Conservation (phyloP, 1,140 invertebrate species). For the Leptinotarsa texana region DNA sequence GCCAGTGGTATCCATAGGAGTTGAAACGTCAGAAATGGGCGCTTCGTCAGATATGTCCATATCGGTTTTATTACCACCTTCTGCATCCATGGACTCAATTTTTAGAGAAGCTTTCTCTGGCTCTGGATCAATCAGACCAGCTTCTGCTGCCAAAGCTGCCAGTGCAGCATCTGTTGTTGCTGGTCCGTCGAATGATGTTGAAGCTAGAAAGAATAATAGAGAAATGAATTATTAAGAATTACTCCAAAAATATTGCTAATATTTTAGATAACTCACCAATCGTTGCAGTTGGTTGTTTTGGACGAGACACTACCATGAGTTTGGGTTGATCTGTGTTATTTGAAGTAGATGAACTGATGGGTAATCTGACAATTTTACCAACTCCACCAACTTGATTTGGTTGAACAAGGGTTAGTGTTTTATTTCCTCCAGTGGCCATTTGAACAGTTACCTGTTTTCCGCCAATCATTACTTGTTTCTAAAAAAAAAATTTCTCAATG, state of each 20-base stretch:
- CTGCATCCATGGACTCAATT: constrained; percentile 20
- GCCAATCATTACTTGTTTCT: constrained; percentile 67
- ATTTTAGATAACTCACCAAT: constrained; percentile 47
- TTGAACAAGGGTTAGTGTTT: constrained; percentile 54
- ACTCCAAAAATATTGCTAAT: neutral
- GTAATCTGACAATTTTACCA: constrained; percentile 55
- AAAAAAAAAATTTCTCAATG: constrained; percentile 33
- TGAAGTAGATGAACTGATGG: constrained; percentile 48
- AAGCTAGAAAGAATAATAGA: constrained; percentile 47
- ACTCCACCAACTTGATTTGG: constrained; percentile 40
- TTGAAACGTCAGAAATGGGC: constrained; percentile 26
- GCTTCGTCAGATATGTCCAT: constrained; percentile 25
- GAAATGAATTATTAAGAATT: too few relatives aligned
- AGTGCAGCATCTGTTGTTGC: constrained; percentile 68
- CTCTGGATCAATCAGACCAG: constrained; percentile 66
- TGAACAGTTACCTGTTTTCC: constrained; percentile 72
- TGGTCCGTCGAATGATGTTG: constrained; percentile 63
- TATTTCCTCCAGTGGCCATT: constrained; percentile 51
- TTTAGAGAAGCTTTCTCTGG: constrained; percentile 45
- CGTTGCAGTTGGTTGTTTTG: constrained; percentile 62
- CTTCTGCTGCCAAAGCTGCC: constrained; percentile 66
- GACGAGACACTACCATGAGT: constrained; percentile 60
- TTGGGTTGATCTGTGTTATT: constrained; percentile 54
- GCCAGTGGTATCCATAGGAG: constrained; percentile 33
- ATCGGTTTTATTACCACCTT: neutral